phyloP scores from a whole-genome alignment of 2,888 invertebrate species.

The Pristionchus mayeri region DNA sequence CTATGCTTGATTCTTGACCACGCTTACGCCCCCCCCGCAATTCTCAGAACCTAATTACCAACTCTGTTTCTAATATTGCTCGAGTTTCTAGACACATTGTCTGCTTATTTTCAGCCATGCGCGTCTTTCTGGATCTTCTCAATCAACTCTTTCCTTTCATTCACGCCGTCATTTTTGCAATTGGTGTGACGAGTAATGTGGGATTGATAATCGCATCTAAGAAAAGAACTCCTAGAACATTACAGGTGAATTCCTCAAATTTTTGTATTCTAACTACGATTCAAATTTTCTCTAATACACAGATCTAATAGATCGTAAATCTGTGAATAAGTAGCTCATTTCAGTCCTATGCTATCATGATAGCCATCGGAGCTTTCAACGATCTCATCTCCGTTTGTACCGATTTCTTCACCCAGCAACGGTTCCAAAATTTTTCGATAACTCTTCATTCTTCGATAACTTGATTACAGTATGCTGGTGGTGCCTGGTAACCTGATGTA shows the following conservation, averaged over 20 bases:
- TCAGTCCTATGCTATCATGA: not conserved
- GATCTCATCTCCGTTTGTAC: not conserved
- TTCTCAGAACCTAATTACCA: too few species aligned
- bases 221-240: not conserved
- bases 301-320: not conserved
- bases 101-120: not conserved
- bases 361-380: not conserved
- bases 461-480: not conserved
- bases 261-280: not conserved
- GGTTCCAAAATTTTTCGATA: not conserved
- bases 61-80: too few species aligned
- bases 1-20: too few species aligned
- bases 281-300: too few species aligned
- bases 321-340: not conserved
- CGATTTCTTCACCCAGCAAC: constrained; percentile 13
- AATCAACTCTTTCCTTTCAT: not conserved
- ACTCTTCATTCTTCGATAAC: too few species aligned
- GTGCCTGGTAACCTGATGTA: not conserved
- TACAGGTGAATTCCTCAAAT: not conserved
- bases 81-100: too few species aligned
- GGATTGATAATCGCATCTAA: not conserved
- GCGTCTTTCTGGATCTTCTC: not conserved
- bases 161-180: not conserved
- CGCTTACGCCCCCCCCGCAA: too few species aligned
- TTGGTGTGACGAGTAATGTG: not conserved